Conservation (phyloP, 2,888 invertebrate genomes). For the Lissocephala sabroskyi region DNA sequence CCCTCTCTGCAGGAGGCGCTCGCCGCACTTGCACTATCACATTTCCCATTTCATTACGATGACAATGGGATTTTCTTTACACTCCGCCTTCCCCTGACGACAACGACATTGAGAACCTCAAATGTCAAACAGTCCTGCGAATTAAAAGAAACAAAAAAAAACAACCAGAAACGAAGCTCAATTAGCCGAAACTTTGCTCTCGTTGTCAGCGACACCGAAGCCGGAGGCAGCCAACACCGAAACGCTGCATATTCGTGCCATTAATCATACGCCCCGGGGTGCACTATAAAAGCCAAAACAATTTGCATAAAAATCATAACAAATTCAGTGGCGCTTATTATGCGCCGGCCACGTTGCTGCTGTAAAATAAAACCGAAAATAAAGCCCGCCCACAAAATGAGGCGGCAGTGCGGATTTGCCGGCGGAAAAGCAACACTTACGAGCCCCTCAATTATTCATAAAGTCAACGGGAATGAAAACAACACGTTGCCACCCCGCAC, state of each 20-base stretch:
- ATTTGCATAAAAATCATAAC: slow-evolving; percentile 52
- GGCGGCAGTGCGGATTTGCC: slow-evolving; percentile 1
- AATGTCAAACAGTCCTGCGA: too few species aligned
- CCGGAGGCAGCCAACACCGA: too few species aligned
- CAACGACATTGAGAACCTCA: too few species aligned
- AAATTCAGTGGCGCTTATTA: slow-evolving; percentile 54
- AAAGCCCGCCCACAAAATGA: background rate
- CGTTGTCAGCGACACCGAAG: too few species aligned
- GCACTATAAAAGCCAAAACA: slow-evolving; percentile 12
- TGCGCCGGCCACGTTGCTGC: slow-evolving; percentile 1
- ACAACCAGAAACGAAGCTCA: too few species aligned
- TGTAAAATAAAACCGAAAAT: background rate
- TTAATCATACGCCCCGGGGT: slow-evolving; percentile 20
- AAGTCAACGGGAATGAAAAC: slow-evolving; percentile 13
- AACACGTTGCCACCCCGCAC: background rate
- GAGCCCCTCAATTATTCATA: slow-evolving; percentile 50
- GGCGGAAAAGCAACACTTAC: slow-evolving; percentile 31
- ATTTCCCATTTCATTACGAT: too few species aligned
- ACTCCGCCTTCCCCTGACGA: too few species aligned
- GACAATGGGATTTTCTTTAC: too few species aligned
- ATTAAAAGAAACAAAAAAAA: too few species aligned
- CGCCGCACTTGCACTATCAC: too few species aligned
- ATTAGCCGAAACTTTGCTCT: too few species aligned
- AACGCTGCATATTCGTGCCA: slow-evolving; percentile 29
- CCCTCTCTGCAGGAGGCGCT: too few species aligned